A percentile compares a stretch with the other conserved stretches of the same genome.
Evolutionary conservation across 2,113 vertebrate species (phyloP).

Genomic region (Sinocyclocheilus anshuiensis): DNA sequence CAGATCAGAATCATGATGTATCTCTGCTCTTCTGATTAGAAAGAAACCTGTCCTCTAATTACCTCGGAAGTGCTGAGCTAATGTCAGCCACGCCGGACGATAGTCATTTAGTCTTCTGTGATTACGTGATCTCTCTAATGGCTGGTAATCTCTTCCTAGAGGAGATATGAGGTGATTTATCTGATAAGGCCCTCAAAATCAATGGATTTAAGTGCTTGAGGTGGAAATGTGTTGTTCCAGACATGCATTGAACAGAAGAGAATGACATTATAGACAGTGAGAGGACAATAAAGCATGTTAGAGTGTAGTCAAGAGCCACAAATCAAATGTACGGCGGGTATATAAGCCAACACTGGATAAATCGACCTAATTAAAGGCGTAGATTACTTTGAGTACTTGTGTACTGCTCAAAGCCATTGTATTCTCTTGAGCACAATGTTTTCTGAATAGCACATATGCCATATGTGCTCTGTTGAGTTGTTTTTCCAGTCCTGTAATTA

Average conservation of each 20-base stretch:
- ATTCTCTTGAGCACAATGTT: not conserved
- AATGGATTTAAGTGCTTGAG: constrained; percentile 14
- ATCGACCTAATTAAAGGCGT: not conserved
- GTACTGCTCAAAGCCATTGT: constrained; percentile 15
- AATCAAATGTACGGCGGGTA: not conserved
- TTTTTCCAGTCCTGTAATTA: constrained; percentile 42
- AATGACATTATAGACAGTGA: not conserved
- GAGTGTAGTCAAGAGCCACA: not conserved
- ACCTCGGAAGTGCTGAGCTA: constrained; percentile 8
- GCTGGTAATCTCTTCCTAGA: constrained; percentile 24
- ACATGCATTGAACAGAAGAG: not conserved
- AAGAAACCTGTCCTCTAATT: constrained; percentile 39
- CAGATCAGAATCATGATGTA: not conserved
- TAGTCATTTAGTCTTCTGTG: constrained; percentile 31
- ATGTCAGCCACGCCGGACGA: constrained; percentile 14
- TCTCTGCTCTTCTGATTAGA: constrained; percentile 2
- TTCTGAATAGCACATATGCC: not conserved
- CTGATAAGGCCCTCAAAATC: constrained; percentile 31
- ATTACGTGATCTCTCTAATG: not conserved
- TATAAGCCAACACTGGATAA: constrained; percentile 8
- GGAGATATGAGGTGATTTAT: constrained; percentile 24
- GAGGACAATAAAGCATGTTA: not conserved
- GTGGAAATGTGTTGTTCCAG: constrained; percentile 5
- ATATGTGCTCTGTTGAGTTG: constrained; percentile 32
- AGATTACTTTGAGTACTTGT: not conserved